Percentiles rank a stretch among this genome's conserved stretches.
These are phyloP conservation scores for Acanthosoma haemorrhoidale DNA, from an alignment of 2,888 invertebrate genomes.

Conservation along the genomic window DNA sequence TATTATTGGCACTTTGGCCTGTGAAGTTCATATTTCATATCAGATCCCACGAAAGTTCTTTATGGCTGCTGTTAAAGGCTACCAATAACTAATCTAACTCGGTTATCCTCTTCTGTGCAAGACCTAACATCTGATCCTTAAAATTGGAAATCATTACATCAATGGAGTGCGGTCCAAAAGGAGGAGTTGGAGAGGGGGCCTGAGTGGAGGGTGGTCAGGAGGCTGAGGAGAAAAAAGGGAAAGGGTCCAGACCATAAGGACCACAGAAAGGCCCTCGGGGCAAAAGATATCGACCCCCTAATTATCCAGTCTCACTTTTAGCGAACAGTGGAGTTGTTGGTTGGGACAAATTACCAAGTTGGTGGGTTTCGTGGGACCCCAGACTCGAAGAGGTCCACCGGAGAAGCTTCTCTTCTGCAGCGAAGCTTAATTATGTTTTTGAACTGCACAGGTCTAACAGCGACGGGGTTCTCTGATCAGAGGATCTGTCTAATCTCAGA, in stretches of 20 bases:
- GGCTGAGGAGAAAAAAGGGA: background rate
- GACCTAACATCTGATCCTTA: too few relatives aligned
- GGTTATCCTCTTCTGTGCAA: too few relatives aligned
- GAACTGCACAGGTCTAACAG: too few relatives aligned
- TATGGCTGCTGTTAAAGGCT: too few relatives aligned
- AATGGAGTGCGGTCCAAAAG: background rate
- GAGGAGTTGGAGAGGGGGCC: background rate
- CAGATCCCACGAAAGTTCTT: too few relatives aligned
- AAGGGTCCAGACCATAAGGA: background rate
- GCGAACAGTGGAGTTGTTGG: background rate
- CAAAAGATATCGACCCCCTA: constrained; percentile 3
- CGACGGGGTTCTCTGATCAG: background rate
- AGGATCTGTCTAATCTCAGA: background rate
- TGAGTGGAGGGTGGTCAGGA: too few relatives aligned
- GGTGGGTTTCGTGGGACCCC: background rate
- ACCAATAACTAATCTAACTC: too few relatives aligned
- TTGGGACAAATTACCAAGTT: background rate
- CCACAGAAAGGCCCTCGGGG: background rate
- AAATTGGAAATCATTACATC: background rate
- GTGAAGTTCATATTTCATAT: too few relatives aligned
- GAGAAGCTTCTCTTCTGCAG: background rate
- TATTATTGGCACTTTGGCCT: too few relatives aligned
- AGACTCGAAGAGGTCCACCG: background rate
- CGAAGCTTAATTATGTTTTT: constrained; percentile 5
- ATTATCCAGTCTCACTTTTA: background rate